Percentiles rank a stretch among this genome's conserved stretches.
phyloP scores from a whole-genome alignment of 2,888 invertebrate genomes.

The Automeris io region DNA sequence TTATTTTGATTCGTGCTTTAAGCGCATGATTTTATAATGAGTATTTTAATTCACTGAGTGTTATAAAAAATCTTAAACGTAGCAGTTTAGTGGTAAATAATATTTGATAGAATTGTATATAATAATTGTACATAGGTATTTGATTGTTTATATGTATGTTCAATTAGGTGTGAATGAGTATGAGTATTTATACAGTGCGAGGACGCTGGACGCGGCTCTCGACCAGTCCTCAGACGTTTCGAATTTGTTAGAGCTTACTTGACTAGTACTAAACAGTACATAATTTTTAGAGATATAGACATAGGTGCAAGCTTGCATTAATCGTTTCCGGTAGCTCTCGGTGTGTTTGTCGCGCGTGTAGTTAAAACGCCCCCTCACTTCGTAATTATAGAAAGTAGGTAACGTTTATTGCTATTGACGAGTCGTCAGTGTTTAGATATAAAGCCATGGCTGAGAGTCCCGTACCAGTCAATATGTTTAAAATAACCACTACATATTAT shows the following conservation, averaged over 20 bases:
- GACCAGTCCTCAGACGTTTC: slow-evolving; percentile 12
- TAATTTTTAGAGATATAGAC: slow-evolving; percentile 14
- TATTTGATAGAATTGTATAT: slow-evolving; percentile 33
- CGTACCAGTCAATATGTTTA: slow-evolving; percentile 67
- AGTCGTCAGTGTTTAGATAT: slow-evolving; percentile 20
- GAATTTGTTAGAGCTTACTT: slow-evolving; percentile 15
- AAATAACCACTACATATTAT: slow-evolving; percentile 54
- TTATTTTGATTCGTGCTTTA: slow-evolving; percentile 63
- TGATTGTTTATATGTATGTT: slow-evolving; percentile 16
- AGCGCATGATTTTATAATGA: slow-evolving; percentile 65
- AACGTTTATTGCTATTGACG: background rate
- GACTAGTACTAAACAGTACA: slow-evolving; percentile 15
- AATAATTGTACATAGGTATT: slow-evolving; percentile 32
- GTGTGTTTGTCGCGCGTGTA: background rate
- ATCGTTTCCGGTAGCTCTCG: slow-evolving; percentile 12
- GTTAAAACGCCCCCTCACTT: background rate
- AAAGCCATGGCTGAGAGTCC: slow-evolving; percentile 60
- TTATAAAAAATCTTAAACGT: slow-evolving; percentile 52
- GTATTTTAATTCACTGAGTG: slow-evolving; percentile 54
- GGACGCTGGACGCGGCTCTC: slow-evolving; percentile 23
- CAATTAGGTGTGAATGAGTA: background rate
- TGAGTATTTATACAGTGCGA: slow-evolving; percentile 6
- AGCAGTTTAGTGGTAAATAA: slow-evolving; percentile 45
- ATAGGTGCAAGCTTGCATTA: slow-evolving; percentile 12
- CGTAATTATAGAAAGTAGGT: background rate